Base-by-base conservation (phyloP, 2,113 vertebrate species). In the Prochilodus magdalenae region DNA sequence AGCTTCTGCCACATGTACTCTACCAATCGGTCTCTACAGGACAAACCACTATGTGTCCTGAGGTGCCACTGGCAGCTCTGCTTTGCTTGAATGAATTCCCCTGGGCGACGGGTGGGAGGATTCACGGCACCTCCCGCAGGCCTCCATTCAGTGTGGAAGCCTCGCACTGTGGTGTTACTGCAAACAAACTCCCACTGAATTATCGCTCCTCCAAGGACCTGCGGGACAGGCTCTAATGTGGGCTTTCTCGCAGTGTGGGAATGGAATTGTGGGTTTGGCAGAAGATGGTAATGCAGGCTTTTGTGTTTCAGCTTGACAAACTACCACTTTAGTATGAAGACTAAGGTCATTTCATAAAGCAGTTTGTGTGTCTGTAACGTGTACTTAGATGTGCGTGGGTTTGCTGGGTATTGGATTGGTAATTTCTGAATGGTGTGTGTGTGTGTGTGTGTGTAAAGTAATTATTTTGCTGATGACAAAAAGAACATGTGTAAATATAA, bases 151-250 rank as follows among this genome's bases (percentile, higher is more conserved):
- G 55, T 24, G 62, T 53, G 70, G 70, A 65, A 18, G 59, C 40
- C 27, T 80, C 57, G 40, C n/a, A 55, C 10, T 29, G 29, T 78
- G 33, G 22, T 55, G 65, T 72, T 80, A 26, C 63, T 74, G 40
- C 55, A 80, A 72, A 67, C 83, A 74, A 72, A 73, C 53, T 62
- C 62, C 36, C 63, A 62, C 71, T 80, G 40, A 63, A 73, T 73
- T 73, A 80, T 73, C 49, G 18, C 72, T 73, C 40, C 40, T 63
- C 26, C 71, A 74, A 74, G 62, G 72, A 71, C 62, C 62, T 27
- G 44, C 73, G 63, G 71, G 71, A 69, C 53, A 6, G 47, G 51
- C 70, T 79, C 27, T 73, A 73, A 66, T 29, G 22, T 75, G 47
- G 2, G 8, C 60, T 73, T 80, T 73, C 78, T 62, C 10, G 59